These are phyloP conservation scores for Stenodera caucasica DNA, from an alignment of 2,888 invertebrate genomes.

Conservation along the genomic window DNA sequence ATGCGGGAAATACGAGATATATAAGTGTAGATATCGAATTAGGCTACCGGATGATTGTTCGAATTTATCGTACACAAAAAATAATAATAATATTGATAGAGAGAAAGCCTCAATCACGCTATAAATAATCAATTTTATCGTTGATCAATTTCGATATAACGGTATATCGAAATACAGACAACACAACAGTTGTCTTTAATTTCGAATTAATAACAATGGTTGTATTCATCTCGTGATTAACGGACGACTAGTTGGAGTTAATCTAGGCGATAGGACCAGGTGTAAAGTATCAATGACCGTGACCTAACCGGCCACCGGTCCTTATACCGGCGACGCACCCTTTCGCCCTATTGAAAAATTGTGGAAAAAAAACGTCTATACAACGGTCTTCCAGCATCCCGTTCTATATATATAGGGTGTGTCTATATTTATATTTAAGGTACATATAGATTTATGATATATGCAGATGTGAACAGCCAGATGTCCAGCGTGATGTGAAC, in stretches of 20 bases:
- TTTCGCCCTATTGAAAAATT: not conserved
- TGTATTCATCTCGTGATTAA: not conserved
- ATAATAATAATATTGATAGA: not conserved
- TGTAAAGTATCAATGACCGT: slow-evolving; percentile 30
- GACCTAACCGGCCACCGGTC: slow-evolving; percentile 39
- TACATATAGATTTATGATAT: slow-evolving; percentile 29
- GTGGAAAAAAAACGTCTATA: not conserved
- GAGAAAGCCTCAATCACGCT: not conserved
- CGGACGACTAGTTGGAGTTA: not conserved
- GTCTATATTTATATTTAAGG: slow-evolving; percentile 6
- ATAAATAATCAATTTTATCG: not conserved
- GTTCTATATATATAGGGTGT: slow-evolving; percentile 21
- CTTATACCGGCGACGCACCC: slow-evolving; percentile 17
- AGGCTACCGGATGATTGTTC: not conserved
- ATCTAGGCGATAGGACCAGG: not conserved
- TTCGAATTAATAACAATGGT: not conserved
- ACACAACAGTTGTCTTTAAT: not conserved
- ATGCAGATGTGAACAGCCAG: slow-evolving; percentile 28
- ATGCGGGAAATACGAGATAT: slow-evolving; percentile 1
- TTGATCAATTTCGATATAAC: too few relatives aligned
- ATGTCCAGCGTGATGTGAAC: slow-evolving; percentile 25
- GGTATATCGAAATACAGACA: too few relatives aligned
- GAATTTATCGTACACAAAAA: not conserved
- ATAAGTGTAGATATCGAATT: not conserved
- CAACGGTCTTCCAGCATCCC: slow-evolving; percentile 34